Evolutionary conservation across 2,888 invertebrate species (phyloP).

Genomic region (Smittia aterrima): DNA sequence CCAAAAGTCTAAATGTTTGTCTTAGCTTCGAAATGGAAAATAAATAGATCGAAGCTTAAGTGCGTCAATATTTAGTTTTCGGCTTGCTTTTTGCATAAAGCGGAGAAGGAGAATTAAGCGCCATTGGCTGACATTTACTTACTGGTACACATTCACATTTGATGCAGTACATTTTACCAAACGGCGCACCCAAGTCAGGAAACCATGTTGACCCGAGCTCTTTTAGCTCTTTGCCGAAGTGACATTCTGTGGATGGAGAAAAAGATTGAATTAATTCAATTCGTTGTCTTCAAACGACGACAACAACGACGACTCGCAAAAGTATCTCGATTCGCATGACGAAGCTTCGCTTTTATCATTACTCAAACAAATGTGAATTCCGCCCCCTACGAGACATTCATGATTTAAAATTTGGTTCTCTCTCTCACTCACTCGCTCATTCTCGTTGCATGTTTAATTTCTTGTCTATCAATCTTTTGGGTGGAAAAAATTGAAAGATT

Average conservation of each 20-base stretch:
- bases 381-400: no score
- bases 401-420: no score
- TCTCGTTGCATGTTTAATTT: no score
- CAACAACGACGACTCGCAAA: not conserved
- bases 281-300: not conserved
- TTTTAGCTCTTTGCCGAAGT: constrained; percentile 82
- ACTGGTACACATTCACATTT: constrained; percentile 93
- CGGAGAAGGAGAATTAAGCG: not conserved
- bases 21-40: not conserved
- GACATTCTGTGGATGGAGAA: constrained; percentile 80
- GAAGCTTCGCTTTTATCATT: not conserved
- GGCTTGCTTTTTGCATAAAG: not conserved
- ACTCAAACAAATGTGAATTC: no score
- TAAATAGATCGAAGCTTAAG: not conserved
- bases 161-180: constrained; percentile 93
- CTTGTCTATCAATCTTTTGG: no score
- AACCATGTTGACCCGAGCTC: constrained; percentile 90
- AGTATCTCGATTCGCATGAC: constrained; percentile 5
- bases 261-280: constrained; percentile 3
- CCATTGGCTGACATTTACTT: constrained; percentile 56
- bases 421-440: no score
- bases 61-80: not conserved
- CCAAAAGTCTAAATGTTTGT: not conserved
- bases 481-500: no score
- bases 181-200: constrained; percentile 88